phyloP scores from a whole-genome alignment of 2,113 vertebrate species.

The Corydoras sp. region DNA sequence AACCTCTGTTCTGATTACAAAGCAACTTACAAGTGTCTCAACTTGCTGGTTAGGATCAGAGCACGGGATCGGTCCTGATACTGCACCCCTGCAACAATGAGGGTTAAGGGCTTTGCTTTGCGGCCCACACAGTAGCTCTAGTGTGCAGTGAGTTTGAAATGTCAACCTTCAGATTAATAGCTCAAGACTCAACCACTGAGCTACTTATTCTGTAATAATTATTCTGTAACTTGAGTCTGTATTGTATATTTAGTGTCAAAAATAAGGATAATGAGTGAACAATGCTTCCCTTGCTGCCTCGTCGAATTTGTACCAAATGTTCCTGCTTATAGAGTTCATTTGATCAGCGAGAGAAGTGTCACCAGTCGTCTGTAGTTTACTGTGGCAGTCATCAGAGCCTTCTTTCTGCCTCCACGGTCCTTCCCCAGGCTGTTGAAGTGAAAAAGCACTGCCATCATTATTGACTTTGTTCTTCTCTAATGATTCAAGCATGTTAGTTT shows the following conservation, averaged over 20 bases:
- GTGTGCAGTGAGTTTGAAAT: too few species aligned
- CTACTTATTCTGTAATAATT: constrained; percentile 29
- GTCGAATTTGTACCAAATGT: constrained; percentile 22
- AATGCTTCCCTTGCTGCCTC: not conserved
- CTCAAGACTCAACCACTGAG: constrained; percentile 6
- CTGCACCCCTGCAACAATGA: too few species aligned
- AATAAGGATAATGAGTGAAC: constrained; percentile 24
- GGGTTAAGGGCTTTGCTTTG: too few species aligned
- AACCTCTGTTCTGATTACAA: too few species aligned
- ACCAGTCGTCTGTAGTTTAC: constrained; percentile 20
- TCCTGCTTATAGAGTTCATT: constrained; percentile 15
- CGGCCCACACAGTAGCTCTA: too few species aligned
- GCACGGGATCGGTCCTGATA: too few species aligned
- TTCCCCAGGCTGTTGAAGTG: constrained; percentile 2
- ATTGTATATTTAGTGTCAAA: constrained; percentile 27
- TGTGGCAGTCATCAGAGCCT: constrained; percentile 17
- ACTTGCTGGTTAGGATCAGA: too few species aligned
- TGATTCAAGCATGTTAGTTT: not conserved
- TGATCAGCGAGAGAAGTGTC: constrained; percentile 20
- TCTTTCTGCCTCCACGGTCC: not conserved
- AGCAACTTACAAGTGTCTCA: too few species aligned
- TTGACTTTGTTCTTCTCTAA: constrained; percentile 18
- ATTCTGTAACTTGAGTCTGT: constrained; percentile 21
- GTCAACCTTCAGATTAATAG: too few species aligned
- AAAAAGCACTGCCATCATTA: not conserved